These are phyloP conservation scores for Sebastes matsubarae DNA, from an alignment of 2,797 vertebrate species.

Conservation along the genomic window DNA sequence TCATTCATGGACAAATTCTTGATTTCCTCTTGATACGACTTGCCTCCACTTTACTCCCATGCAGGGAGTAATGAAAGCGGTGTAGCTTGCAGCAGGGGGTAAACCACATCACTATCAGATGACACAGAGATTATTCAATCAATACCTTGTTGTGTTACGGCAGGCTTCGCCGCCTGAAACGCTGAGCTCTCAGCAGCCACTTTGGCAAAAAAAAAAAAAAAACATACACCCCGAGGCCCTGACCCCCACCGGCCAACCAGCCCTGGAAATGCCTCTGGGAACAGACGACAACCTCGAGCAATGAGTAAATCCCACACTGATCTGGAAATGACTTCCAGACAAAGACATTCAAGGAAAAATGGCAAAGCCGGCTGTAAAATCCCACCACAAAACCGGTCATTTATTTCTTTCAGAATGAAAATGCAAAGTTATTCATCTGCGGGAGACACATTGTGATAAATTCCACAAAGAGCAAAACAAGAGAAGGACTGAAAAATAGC, in stretches of 20 bases:
- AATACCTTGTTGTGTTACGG: constrained; percentile 76
- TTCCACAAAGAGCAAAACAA: constrained; percentile 21
- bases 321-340: constrained; percentile 39
- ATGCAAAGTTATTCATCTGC: constrained; percentile 35
- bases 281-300: constrained; percentile 49
- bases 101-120: constrained; percentile 76
- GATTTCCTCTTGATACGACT: background rate
- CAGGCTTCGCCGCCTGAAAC: constrained; percentile 37
- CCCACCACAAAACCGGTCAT: background rate
- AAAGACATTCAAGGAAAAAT: constrained; percentile 22
- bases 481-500: constrained; percentile 22
- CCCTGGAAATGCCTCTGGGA: constrained; percentile 63
- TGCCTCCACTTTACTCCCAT: constrained; percentile 1
- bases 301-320: constrained; percentile 50
- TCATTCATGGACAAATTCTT: background rate
- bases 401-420: background rate
- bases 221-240: constrained; percentile 65
- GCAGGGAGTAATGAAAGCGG: constrained; percentile 42
- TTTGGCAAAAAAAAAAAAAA: background rate
- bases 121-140: constrained; percentile 86
- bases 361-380: background rate
- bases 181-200: constrained; percentile 37
- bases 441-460: constrained; percentile 8
- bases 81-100: constrained; percentile 76
- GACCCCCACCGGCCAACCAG: constrained; percentile 55